A percentile compares a stretch with the other conserved stretches of the same genome.
phyloP scores from a whole-genome alignment of 37 sponge, comb jelly and placozoan species.

The Haliclona indistincta region DNA sequence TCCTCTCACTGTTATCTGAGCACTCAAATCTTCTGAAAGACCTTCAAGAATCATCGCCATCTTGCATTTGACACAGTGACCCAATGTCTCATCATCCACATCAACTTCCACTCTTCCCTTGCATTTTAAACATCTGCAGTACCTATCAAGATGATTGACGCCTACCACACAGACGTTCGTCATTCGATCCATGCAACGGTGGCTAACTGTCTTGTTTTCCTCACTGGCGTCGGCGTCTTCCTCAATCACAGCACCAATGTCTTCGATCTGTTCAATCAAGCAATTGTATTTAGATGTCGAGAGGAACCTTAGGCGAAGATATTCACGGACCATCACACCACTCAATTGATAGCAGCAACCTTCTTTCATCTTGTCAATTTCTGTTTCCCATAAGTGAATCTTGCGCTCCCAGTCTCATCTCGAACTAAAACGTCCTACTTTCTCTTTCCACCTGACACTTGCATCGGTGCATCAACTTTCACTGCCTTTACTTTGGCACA shows the following conservation, averaged over 20 bases:
- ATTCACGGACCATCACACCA: not conserved
- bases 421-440: no score
- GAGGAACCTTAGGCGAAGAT: no score
- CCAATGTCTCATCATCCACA: constrained; percentile 7
- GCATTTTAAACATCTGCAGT: constrained; percentile 15
- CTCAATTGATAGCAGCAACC: not conserved
- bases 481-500: no score
- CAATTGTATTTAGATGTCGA: not conserved
- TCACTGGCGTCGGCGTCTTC: no score
- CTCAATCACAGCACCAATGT: no score
- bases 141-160: not conserved
- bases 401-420: no score
- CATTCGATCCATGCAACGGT: not conserved
- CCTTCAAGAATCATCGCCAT: not conserved
- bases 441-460: no score
- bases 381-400: no score
- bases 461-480: no score
- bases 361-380: no score
- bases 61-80: constrained; percentile 6
- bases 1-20: not conserved
- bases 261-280: no score
- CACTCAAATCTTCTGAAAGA: not conserved
- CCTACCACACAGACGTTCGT: not conserved
- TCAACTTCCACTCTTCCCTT: not conserved
- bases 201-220: no score